Conservation (phyloP, 1,140 invertebrate species). For the Neotoxoptera formosana region DNA sequence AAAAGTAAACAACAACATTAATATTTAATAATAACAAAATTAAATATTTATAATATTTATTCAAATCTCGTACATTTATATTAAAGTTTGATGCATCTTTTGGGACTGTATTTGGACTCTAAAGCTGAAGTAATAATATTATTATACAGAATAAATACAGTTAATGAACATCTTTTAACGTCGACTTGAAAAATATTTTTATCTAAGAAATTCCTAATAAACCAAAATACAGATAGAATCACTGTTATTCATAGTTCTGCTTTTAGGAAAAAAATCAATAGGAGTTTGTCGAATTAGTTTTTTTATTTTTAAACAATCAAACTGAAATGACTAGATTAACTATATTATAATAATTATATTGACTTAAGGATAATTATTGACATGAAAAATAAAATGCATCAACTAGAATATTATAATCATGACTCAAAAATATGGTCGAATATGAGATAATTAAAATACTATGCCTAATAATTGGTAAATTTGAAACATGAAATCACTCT, state of each 20-base stretch:
- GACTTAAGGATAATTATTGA: not conserved
- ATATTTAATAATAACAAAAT: conserved; percentile 15
- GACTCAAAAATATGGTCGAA: not conserved
- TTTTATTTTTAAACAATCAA: not conserved
- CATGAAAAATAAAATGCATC: not conserved
- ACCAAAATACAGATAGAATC: not conserved
- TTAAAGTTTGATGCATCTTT: not conserved
- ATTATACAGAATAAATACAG: not conserved
- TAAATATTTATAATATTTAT: not conserved
- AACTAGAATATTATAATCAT: not conserved
- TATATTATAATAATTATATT: not conserved
- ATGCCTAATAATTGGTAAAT: not conserved
- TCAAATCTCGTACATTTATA: not conserved
- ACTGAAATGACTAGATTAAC: not conserved
- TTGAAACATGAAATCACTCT: not conserved
- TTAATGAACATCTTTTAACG: not conserved
- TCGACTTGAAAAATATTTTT: not conserved
- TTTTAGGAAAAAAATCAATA: not conserved
- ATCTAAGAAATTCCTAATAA: not conserved
- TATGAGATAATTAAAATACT: not conserved
- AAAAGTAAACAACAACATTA: not conserved
- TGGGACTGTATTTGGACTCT: not conserved
- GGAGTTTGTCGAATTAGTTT: not conserved
- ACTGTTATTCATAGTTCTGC: not conserved
- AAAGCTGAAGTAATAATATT: not conserved